Percentiles rank a stretch among this genome's conserved stretches.
Evolutionary conservation across 2,888 invertebrate species (phyloP).

Genomic region (Apantesis nais): DNA sequence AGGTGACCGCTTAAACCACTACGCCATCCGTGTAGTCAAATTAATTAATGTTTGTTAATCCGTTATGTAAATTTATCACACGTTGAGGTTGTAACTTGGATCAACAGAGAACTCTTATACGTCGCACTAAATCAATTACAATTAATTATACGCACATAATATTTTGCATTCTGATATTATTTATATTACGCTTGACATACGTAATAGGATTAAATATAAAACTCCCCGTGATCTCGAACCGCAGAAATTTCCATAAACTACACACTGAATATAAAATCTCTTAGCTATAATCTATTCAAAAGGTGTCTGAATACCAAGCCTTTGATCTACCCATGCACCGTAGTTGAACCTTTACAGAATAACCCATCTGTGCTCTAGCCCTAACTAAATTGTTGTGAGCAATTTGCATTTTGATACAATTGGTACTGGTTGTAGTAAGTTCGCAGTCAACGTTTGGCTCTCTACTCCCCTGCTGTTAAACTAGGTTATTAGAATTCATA

Average conservation of each 20-base stretch:
- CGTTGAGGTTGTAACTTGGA: not conserved
- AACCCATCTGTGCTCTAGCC: conserved; percentile 24
- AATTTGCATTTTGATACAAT: conserved; percentile 53
- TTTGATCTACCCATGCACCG: not conserved
- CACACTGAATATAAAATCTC: not conserved
- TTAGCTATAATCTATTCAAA: not conserved
- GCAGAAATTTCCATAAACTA: not conserved
- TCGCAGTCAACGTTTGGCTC: conserved; percentile 40
- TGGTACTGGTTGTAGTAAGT: conserved; percentile 44
- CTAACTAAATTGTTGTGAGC: conserved; percentile 46
- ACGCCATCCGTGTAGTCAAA: no score
- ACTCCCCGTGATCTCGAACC: not conserved
- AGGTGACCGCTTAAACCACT: no score
- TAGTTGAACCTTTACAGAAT: conserved; percentile 9
- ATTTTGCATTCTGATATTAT: not conserved
- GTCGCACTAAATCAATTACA: not conserved
- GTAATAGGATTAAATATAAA: not conserved
- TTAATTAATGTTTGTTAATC: not conserved
- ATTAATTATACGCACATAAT: not conserved
- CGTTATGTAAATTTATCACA: not conserved
- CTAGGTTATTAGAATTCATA: conserved; percentile 43
- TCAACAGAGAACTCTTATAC: not conserved
- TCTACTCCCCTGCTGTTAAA: conserved; percentile 25
- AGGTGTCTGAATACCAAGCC: not conserved
- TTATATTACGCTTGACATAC: not conserved